Base-by-base conservation (phyloP, 1,140 invertebrate genomes). In the Bombus haemorrhoidalis region DNA sequence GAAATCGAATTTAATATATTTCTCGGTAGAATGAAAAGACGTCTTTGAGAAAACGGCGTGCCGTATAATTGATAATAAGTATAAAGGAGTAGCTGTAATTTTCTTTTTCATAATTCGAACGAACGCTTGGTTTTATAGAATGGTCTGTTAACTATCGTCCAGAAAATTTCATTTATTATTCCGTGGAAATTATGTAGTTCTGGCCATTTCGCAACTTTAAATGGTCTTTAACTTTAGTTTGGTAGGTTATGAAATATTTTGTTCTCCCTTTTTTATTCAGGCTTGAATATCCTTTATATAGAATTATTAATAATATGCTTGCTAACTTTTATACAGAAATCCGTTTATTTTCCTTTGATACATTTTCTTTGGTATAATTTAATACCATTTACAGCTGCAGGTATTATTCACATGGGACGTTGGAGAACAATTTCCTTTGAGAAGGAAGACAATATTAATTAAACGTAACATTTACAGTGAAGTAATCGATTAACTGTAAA, bases 1-100 rank as follows among this genome's bases (percentile, higher is more conserved):
- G 34, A 69, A 81, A 66, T 43, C 73, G 32, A 81, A 80, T 43
- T 57, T 75, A 68, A 88, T 88, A 34, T 34, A 47, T 41, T 9
- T 53, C 32, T 3, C 28, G 18, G 13, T 4, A 18, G 37, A 43
- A 32, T 18, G 41, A 43, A 37, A 76, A 22, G 47, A 57, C 53
- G 2, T 76, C 47, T 57, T 37, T 34, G 32, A 76, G 22, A 9
- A 12, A 41, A 28, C 39, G 37, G 1, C 25, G 3, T 3, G n/a
- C n/a, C 39, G 39, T 47, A 6, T 32, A 28, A 43, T 28, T 47
- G n/a, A 32, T 47, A 73, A 73, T 32, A 18, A 43, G 28, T 10
- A 47, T 73, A 47, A 73, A 72, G 13, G n/a, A n/a, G 39, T 72
- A 10, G 3, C 25, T 39, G 68, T 13, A 71, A 71, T 39, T 71